Base-by-base conservation (phyloP, 1,140 invertebrate species). In the Lasioglossum baleicum region DNA sequence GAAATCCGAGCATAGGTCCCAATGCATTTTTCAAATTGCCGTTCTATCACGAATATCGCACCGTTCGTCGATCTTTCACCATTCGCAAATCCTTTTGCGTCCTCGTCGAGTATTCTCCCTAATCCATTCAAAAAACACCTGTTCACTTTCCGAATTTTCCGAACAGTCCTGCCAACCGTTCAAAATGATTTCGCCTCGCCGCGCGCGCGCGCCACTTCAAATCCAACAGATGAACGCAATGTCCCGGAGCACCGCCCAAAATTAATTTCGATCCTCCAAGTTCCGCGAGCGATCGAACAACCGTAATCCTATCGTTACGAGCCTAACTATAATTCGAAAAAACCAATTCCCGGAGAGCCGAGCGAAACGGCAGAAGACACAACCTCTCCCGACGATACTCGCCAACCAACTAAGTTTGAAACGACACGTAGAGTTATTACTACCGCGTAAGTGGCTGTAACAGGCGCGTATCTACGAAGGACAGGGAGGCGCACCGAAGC, bases 111-210 rank as follows among this genome's bases (percentile, higher is more conserved):
- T 83, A 83, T 68, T 84, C 85, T 80, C 85, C 87, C 89, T 91
- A 92, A 93, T 92, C 92, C 93, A 93, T 94, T 94, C 93, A 93
- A 94, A 94, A 94, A 95, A 95, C 94, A 95, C 94, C 94, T 95
- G 94, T 95, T 95, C 93, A 93, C 92, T 93, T 91, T 91, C 92
- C 89, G 90, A 93, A 94, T 94, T 95, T 95, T 95, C 94, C 94
- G 93, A 90, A 94, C 94, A 94, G 93, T 94, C 82, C 70, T 90
- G 87, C 94, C 94, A 95, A 94, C 93, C 64, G 48, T 15, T n/a
- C 75, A 58, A 66, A 75, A 71, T 35, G 22, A 61, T 58, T 26
- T 60, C 42, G 65, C 35, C 73, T 60, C 42, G 69, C 44, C 73
- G 76, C 67, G 76, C 67, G 83, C 80, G 85, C 84, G 85, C 84